Base-by-base conservation (phyloP, 2,113 vertebrate species). In the Pandion haliaetus region DNA sequence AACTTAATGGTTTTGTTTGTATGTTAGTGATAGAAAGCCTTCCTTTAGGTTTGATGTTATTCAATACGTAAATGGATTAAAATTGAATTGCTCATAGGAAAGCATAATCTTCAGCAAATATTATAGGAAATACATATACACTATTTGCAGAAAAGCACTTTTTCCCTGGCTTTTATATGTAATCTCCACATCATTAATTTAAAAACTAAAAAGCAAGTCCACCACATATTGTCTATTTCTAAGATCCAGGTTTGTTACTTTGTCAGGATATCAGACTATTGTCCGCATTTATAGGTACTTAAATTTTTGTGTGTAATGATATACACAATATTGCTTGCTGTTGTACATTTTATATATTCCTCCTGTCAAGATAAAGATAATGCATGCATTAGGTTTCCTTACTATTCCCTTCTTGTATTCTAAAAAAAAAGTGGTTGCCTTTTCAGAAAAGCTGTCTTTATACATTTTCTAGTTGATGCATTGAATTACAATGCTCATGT, bases 391-490 rank as follows among this genome's bases (percentile, higher is more conserved):
- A 59, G 20, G 49, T 69, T 83, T 86, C 17, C n/a, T 95, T 82
- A 25, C 3, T 10, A 67, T 80, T 72, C 79, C 52, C 38, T 74
- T 44, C 80, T 50, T 78, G 81, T 57, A 36, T 82, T 88, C 82
- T 90, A 82, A 82, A 90, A 93, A 24, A 94, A 92, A 92, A 59
- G 67, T 54, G 17, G 52, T 52, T 97, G 78, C 54, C 47, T 93
- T 91, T 97, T 93, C 92, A 95, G 93, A 89, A 94, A 91, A 96
- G 24, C 85, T 97, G 90, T 94, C 96, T 69, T 82, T 79, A 86
- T 91, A 9, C n/a, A 94, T 98, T 98, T 98, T 95, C 94, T 91
- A 36, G 88, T 40, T 95, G 95, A 96, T 89, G 70, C 62, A 71
- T 74, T 97, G 94, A 95, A 97, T 96, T 97, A 63, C 90, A 97